These are phyloP conservation scores for Anthopleura xanthogrammica DNA, from an alignment of 92 coral and sea anemone species.

Conservation along the genomic window DNA sequence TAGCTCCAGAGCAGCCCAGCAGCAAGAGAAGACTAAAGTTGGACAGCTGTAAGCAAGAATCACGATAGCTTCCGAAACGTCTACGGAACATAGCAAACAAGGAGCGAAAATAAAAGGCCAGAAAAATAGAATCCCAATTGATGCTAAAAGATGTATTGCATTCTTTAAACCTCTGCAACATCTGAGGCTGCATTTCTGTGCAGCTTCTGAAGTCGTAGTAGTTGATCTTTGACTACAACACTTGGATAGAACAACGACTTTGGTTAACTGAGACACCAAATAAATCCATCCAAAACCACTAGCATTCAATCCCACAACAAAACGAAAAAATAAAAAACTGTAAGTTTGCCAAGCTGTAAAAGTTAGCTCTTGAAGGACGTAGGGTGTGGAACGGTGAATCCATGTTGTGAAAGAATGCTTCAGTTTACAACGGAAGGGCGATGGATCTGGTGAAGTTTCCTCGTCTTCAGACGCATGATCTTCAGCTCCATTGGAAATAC, in stretches of 20 bases:
- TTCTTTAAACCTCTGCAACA: constrained; percentile 31
- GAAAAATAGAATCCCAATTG: constrained; percentile 52
- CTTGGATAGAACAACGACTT: constrained; percentile 35
- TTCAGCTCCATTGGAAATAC: constrained; percentile 4
- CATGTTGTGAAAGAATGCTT: constrained; percentile 9
- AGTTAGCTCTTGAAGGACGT: constrained; percentile 42
- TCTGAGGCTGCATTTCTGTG: not conserved
- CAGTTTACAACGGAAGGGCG: not conserved
- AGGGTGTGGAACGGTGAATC: constrained; percentile 17
- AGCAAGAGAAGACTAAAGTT: constrained; percentile 40
- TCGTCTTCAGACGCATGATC: not conserved
- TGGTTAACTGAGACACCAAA: constrained; percentile 52
- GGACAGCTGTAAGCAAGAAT: constrained; percentile 47
- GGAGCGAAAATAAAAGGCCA: constrained; percentile 67
- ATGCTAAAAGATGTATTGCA: constrained; percentile 50
- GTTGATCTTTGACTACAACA: constrained; percentile 22
- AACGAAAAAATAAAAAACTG: constrained; percentile 41
- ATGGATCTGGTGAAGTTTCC: too few relatives aligned
- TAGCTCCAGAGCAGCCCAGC: constrained; percentile 51
- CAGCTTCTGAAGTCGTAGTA: constrained; percentile 8
- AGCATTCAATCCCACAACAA: constrained; percentile 40
- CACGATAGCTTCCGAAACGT: constrained; percentile 11
- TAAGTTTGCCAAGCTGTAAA: constrained; percentile 59
- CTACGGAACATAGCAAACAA: constrained; percentile 42
- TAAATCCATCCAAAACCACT: constrained; percentile 47